phyloP scores from a whole-genome alignment of 2,797 vertebrate genomes.

The Fistularia commersonii region DNA sequence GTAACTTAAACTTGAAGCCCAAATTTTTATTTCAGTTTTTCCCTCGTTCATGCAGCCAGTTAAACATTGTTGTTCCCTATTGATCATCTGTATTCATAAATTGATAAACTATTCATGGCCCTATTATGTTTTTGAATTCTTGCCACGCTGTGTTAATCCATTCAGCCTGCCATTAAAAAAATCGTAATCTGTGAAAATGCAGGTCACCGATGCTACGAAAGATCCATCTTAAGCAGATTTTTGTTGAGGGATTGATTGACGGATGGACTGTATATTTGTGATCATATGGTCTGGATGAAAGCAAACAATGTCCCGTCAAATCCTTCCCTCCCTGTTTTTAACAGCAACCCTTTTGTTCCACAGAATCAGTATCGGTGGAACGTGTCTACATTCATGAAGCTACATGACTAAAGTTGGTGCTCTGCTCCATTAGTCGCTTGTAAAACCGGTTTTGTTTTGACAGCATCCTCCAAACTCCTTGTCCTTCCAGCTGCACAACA shows the following conservation, averaged over 20 bases:
- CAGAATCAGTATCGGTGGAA: too few species aligned
- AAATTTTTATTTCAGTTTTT: background rate
- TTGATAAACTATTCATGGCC: conserved; percentile 31
- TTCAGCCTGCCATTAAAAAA: conserved; percentile 26
- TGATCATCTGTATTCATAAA: conserved; percentile 25
- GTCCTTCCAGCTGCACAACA: too few species aligned
- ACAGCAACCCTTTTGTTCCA: too few species aligned
- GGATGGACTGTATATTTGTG: background rate
- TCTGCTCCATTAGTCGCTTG: too few species aligned
- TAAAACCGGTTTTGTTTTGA: too few species aligned
- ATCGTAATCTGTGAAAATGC: conserved; percentile 17
- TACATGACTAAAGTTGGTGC: too few species aligned
- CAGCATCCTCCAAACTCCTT: too few species aligned
- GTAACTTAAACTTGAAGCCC: conserved; percentile 8
- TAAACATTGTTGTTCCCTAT: conserved; percentile 12
- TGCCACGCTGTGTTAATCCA: conserved; percentile 27
- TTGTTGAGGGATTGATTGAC: background rate
- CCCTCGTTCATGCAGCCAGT: background rate
- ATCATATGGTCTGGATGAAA: too few species aligned
- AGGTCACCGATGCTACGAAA: conserved; percentile 3
- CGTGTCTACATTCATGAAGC: too few species aligned
- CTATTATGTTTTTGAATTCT: conserved; percentile 30
- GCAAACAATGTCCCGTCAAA: too few species aligned
- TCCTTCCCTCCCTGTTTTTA: too few species aligned
- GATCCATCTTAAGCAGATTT: conserved; percentile 6